A percentile compares a stretch with the other conserved stretches of the same genome.
Evolutionary conservation across 1,140 invertebrate genomes (phyloP).

Genomic region (Venturia canescens): DNA sequence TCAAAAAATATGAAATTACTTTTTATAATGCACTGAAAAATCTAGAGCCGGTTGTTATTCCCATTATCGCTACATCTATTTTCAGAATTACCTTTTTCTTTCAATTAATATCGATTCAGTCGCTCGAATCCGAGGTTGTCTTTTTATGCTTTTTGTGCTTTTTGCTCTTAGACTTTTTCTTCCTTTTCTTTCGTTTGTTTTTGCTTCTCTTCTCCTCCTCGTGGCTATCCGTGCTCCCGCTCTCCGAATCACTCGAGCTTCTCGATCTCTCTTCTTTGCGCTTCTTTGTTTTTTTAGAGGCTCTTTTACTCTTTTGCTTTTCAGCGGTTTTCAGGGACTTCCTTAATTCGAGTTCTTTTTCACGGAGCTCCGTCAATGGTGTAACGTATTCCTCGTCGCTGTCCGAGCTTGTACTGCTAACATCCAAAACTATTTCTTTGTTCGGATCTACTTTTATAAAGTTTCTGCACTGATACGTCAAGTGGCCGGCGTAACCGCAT

Average conservation of each 20-base stretch:
- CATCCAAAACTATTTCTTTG: slow-evolving; percentile 95
- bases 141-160: slow-evolving; percentile 72
- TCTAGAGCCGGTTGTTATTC: too few species aligned
- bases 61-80: too few species aligned
- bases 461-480: slow-evolving; percentile 97
- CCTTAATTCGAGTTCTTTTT: slow-evolving; percentile 84
- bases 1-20: too few species aligned
- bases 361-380: slow-evolving; percentile 87
- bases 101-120: background rate
- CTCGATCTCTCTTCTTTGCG: slow-evolving; percentile 72
- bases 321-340: slow-evolving; percentile 79
- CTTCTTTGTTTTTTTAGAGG: background rate
- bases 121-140: slow-evolving; percentile 50
- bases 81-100: slow-evolving; percentile 20
- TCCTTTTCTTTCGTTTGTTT: slow-evolving; percentile 69
- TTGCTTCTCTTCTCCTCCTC: slow-evolving; percentile 60
- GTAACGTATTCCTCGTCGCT: slow-evolving; percentile 92
- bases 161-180: slow-evolving; percentile 69
- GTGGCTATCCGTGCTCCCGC: slow-evolving; percentile 55
- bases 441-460: slow-evolving; percentile 92
- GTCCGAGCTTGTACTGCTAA: slow-evolving; percentile 91
- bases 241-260: slow-evolving; percentile 60
- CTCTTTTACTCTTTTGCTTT: slow-evolving; percentile 72
- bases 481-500: slow-evolving; percentile 95
- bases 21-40: too few species aligned